Evolutionary conservation across 1,140 invertebrate species (phyloP).

Genomic region (Drosophila willistoni): DNA sequence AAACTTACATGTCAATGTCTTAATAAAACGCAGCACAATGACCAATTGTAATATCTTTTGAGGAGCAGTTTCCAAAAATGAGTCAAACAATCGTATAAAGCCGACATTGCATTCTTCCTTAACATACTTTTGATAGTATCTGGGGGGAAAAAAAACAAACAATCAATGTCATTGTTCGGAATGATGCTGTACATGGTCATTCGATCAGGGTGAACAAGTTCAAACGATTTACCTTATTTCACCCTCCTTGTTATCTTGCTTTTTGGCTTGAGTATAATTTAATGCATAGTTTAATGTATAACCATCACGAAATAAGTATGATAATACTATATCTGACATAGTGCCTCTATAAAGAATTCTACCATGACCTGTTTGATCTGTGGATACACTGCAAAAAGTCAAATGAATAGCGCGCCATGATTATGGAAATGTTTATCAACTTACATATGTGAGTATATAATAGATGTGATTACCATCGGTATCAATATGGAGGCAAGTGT

Average conservation of each 20-base stretch:
- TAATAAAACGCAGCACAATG: conserved; percentile 43
- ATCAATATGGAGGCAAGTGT: conserved; percentile 55
- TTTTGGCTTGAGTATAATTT: conserved; percentile 43
- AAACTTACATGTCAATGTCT: conserved; percentile 49
- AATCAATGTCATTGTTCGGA: neutral
- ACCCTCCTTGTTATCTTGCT: conserved; percentile 29
- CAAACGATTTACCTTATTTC: conserved; percentile 39
- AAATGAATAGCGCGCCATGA: neutral
- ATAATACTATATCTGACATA: conserved; percentile 40
- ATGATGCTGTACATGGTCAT: neutral
- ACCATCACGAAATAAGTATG: conserved; percentile 59
- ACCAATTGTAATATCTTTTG: conserved; percentile 64
- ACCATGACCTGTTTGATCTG: conserved; percentile 21
- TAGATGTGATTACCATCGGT: conserved; percentile 56
- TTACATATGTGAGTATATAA: conserved; percentile 64
- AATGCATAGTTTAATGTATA: conserved; percentile 41
- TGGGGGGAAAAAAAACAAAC: neutral
- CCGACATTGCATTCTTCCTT: conserved; percentile 69
- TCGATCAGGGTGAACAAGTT: conserved; percentile 11
- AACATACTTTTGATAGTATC: conserved; percentile 46
- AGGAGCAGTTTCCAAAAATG: conserved; percentile 59
- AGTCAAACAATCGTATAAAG: conserved; percentile 63
- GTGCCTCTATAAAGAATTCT: conserved; percentile 28
- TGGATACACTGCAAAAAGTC: conserved; percentile 25
- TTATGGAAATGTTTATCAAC: neutral